Conservation (phyloP, 2,113 vertebrate genomes). For the Tachysurus fulvidraco region DNA sequence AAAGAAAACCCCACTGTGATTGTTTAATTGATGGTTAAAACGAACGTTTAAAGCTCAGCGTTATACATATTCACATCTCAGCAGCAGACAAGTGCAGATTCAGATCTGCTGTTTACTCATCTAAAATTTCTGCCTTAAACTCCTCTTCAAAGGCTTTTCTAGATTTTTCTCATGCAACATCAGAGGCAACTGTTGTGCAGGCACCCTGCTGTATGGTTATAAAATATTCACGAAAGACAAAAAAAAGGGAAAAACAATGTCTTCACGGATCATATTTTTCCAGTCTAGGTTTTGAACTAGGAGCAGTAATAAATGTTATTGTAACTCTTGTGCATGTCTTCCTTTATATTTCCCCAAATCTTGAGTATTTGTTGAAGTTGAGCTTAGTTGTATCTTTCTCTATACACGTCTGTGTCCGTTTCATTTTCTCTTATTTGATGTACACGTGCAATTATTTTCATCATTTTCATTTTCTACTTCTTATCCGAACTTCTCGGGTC, state of each 20-base stretch:
- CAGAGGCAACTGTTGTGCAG: conserved; percentile 22
- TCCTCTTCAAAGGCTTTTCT: neutral
- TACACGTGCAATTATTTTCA: neutral
- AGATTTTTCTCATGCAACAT: conserved; percentile 23
- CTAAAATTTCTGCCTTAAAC: conserved; percentile 22
- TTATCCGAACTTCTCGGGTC: too few species aligned
- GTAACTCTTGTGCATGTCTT: neutral
- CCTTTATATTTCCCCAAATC: too few species aligned
- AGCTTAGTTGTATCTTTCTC: neutral
- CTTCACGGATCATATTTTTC: too few species aligned
- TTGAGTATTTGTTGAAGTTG: neutral
- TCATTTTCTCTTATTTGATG: neutral
- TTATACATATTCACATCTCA: conserved; percentile 48
- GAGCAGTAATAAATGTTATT: neutral
- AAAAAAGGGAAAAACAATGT: neutral
- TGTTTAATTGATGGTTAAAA: neutral
- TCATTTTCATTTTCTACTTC: too few species aligned
- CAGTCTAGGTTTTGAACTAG: neutral
- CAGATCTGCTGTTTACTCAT: conserved; percentile 33
- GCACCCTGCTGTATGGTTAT: conserved; percentile 31
- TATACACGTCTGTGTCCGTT: neutral
- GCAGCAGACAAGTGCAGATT: conserved; percentile 31
- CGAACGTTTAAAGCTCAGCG: neutral
- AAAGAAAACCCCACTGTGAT: neutral
- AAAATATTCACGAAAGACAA: conserved; percentile 35